phyloP scores from a whole-genome alignment of 2,888 invertebrate species.

The Philaethria dido region DNA sequence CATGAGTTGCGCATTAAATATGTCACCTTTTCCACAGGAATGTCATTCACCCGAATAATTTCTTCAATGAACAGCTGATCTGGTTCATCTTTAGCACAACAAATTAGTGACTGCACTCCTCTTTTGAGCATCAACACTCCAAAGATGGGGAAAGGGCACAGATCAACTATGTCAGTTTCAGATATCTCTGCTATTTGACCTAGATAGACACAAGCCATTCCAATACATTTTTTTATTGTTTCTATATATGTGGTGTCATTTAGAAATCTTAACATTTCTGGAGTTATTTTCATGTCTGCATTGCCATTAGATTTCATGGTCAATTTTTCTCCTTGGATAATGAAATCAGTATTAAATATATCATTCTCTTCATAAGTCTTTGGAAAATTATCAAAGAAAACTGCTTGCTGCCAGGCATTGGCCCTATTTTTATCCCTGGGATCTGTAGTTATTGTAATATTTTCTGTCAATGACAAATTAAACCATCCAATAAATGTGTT shows the following conservation, averaged over 20 bases:
- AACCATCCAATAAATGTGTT: slow-evolving; percentile 90
- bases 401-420: slow-evolving; percentile 91
- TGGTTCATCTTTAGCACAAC: slow-evolving; percentile 63
- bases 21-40: slow-evolving; percentile 64
- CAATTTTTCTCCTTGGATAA: slow-evolving; percentile 65
- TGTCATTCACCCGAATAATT: slow-evolving; percentile 69
- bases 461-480: slow-evolving; percentile 86
- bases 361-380: slow-evolving; percentile 56
- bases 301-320: slow-evolving; percentile 55
- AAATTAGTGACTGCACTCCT: slow-evolving; percentile 73
- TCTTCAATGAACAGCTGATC: slow-evolving; percentile 71
- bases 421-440: slow-evolving; percentile 76
- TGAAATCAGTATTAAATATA: slow-evolving; percentile 59
- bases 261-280: slow-evolving; percentile 69
- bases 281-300: slow-evolving; percentile 55
- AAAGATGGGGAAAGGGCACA: slow-evolving; percentile 85
- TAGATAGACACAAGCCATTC: slow-evolving; percentile 66
- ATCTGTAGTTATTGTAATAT: slow-evolving; percentile 84
- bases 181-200: slow-evolving; percentile 65
- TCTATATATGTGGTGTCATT: slow-evolving; percentile 78
- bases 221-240: slow-evolving; percentile 64
- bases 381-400: slow-evolving; percentile 85
- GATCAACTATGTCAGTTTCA: slow-evolving; percentile 78
- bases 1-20: slow-evolving; percentile 65
- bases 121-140: slow-evolving; percentile 83